Evolutionary conservation across 2,797 vertebrate species (phyloP).

Genomic region (Poeciliopsis gracilis): DNA sequence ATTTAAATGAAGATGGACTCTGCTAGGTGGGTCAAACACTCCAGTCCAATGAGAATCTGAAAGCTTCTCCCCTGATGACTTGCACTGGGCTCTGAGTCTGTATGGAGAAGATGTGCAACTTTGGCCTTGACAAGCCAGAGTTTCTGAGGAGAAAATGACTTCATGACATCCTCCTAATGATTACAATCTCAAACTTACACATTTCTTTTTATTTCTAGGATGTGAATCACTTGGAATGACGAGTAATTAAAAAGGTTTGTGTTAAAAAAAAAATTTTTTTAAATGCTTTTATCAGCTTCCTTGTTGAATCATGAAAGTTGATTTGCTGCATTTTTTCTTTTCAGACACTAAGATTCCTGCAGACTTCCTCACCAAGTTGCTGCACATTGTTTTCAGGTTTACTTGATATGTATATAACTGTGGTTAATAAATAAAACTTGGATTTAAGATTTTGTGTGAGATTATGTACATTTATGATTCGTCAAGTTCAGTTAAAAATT

Average conservation of each 20-base stretch:
- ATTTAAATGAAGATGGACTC: neutral
- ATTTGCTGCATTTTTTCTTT: neutral
- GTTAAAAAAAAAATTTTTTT: slow-evolving; percentile 29
- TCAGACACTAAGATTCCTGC: slow-evolving; percentile 25
- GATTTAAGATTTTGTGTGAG: neutral
- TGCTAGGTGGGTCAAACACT: fast-evolving
- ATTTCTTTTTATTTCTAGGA: neutral
- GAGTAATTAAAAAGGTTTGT: neutral
- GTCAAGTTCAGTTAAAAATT: neutral
- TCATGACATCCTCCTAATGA: neutral
- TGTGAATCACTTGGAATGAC: neutral
- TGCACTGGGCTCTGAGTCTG: slow-evolving; percentile 79
- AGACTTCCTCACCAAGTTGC: neutral
- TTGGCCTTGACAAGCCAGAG: slow-evolving; percentile 78
- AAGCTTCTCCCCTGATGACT: slow-evolving; percentile 74
- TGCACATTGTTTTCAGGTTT: neutral
- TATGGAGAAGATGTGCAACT: slow-evolving; percentile 70
- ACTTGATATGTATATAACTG: neutral
- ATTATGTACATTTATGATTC: neutral
- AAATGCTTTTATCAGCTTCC: neutral
- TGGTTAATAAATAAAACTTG: neutral
- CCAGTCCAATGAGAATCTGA: too few species aligned
- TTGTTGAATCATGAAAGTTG: fast-evolving
- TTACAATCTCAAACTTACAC: neutral
- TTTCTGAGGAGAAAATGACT: slow-evolving; percentile 15